Base-by-base conservation (phyloP, 1,140 invertebrate species). In the Agrypnia vestita region DNA sequence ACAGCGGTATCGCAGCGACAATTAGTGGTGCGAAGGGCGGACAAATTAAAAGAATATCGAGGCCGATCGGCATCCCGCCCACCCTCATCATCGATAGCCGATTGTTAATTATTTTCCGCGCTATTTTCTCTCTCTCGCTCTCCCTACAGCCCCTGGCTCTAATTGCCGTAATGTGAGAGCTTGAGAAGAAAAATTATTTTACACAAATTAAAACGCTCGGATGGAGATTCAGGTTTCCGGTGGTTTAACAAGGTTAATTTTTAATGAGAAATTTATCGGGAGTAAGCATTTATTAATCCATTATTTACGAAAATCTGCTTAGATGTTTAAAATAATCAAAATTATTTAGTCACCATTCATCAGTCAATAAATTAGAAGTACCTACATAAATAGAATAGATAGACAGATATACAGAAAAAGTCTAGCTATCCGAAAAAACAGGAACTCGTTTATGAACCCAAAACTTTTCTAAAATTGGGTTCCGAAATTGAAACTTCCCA, bases 21-120 rank as follows among this genome's bases (percentile, higher is more conserved):
- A 82, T 82, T 82, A 82, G 81, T 80, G 78, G 74, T 71, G 17
- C 78, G 73, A 56, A 75, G 78, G 73, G 78, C 21, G 78, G 56
- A 75, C 75, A 80, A 82, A 82, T 82, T 82, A 82, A 82, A 82
- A 80, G 81, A 82, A 80, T 82, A 82, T 82, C 59, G 69, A 25
- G 72, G 21, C 64, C 72, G 11, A 78, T 55, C 47, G n/a, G n/a
- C 25, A 35, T 6, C 17, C 6, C 25, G 1, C 25, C 21, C 35
- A 56, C 53, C 47, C 75, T 64, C 13, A 35, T 44, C 69, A 81
- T 77, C 78, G 62, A 76, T 76, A 49, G 69, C 49, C 67, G 67
- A 79, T 79, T 79, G 78, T 79, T 82, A 82, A 79, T 82, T 82
- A 79, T 79, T 82, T 80, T 80, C 21, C 55, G n/a, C 75, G n/a